These are phyloP conservation scores for Thamnophis sirtalis DNA, from an alignment of 2,113 vertebrate genomes.

Conservation along the genomic window DNA sequence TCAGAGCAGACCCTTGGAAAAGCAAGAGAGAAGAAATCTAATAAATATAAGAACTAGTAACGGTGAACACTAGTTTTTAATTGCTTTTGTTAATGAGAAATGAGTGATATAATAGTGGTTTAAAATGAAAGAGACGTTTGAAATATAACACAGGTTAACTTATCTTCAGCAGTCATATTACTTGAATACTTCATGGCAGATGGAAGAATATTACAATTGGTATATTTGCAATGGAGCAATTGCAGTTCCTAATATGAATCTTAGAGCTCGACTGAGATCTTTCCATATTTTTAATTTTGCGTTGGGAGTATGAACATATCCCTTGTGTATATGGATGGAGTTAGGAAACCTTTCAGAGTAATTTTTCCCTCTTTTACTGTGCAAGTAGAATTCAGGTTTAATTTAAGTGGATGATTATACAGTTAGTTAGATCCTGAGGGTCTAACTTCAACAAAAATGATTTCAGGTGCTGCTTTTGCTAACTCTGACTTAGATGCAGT, in stretches of 20 bases:
- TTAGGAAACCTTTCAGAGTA: neutral
- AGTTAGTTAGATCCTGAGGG: neutral
- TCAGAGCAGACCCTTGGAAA: neutral
- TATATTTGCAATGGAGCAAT: conserved; percentile 6
- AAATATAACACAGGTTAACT: conserved; percentile 14
- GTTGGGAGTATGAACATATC: neutral
- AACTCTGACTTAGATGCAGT: neutral
- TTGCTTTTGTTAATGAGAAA: neutral
- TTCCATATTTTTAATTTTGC: conserved; percentile 30
- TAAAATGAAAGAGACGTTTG: neutral
- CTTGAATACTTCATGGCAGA: neutral
- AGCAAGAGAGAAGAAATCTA: neutral
- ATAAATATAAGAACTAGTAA: neutral
- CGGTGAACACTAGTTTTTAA: neutral
- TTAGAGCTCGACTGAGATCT: neutral
- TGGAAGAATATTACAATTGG: conserved; percentile 1
- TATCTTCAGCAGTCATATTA: conserved; percentile 9
- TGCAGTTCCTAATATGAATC: conserved; percentile 15
- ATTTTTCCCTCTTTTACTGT: neutral
- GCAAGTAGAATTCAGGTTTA: neutral
- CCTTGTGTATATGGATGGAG: neutral
- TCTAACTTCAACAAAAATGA: neutral
- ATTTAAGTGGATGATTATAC: neutral
- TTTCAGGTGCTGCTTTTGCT: neutral
- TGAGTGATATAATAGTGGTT: neutral